Evolutionary conservation across 1,140 invertebrate genomes (phyloP).

Genomic region (Papilio polyxenes): DNA sequence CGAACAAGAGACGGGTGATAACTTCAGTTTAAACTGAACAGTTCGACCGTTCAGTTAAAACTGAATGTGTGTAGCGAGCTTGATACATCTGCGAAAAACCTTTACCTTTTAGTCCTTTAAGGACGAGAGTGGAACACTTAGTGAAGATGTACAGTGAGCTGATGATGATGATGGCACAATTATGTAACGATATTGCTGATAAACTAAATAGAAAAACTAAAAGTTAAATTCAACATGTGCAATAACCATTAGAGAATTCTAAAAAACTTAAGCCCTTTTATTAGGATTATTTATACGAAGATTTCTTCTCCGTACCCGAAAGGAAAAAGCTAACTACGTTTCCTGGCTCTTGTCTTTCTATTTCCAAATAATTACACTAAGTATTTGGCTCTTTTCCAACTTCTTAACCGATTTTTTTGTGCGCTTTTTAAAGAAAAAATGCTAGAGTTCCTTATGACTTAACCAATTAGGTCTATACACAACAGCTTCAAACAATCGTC

Average conservation of each 20-base stretch:
- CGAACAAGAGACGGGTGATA: too few species aligned
- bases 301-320: background rate
- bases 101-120: too few species aligned
- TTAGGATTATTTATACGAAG: background rate
- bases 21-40: too few species aligned
- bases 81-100: too few species aligned
- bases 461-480: background rate
- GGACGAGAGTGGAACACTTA: too few species aligned
- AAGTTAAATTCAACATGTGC: background rate
- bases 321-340: background rate
- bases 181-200: too few species aligned
- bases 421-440: background rate
- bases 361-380: conserved; percentile 45
- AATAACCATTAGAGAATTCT: background rate
- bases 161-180: too few species aligned
- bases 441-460: background rate
- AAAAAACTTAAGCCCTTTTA: background rate
- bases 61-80: too few species aligned
- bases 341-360: background rate
- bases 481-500: too few species aligned
- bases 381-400: conserved; percentile 35
- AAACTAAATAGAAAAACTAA: background rate
- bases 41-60: too few species aligned
- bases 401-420: conserved; percentile 30
- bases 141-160: too few species aligned